Conservation (phyloP, 2,797 vertebrate species). For the Alauda arvensis region DNA sequence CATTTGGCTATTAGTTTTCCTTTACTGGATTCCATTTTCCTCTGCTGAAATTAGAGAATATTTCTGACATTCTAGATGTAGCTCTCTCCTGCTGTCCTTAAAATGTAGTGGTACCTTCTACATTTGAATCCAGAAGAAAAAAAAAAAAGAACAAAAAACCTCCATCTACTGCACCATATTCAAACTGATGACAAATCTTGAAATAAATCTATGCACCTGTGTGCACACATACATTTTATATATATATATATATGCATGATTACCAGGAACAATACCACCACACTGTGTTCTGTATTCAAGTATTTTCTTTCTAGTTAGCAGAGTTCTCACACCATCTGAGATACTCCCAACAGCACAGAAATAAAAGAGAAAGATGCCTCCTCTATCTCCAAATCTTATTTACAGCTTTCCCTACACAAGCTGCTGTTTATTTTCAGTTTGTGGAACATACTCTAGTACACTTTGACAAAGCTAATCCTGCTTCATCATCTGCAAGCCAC, state of each 20-base stretch:
- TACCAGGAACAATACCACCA: background rate
- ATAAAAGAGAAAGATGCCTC: slow-evolving; percentile 17
- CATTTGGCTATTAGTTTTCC: background rate
- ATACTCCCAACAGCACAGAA: background rate
- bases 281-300: background rate
- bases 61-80: background rate
- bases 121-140: background rate
- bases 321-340: background rate
- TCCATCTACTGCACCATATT: background rate
- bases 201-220: background rate
- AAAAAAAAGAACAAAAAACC: background rate
- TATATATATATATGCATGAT: background rate
- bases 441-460: background rate
- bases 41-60: background rate
- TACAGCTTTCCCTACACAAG: slow-evolving; percentile 10
- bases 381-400: background rate
- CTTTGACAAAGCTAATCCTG: slow-evolving; percentile 37
- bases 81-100: background rate
- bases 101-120: background rate
- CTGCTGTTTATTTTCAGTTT: slow-evolving; percentile 32
- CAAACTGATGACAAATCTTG: background rate
- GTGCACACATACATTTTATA: background rate
- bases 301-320: background rate
- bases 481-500: slow-evolving; percentile 33
- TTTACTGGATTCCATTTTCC: background rate